Percentiles rank a stretch among this genome's conserved stretches.
Evolutionary conservation across 2,888 invertebrate species (phyloP).

Genomic region (Polydesmus complanatus): DNA sequence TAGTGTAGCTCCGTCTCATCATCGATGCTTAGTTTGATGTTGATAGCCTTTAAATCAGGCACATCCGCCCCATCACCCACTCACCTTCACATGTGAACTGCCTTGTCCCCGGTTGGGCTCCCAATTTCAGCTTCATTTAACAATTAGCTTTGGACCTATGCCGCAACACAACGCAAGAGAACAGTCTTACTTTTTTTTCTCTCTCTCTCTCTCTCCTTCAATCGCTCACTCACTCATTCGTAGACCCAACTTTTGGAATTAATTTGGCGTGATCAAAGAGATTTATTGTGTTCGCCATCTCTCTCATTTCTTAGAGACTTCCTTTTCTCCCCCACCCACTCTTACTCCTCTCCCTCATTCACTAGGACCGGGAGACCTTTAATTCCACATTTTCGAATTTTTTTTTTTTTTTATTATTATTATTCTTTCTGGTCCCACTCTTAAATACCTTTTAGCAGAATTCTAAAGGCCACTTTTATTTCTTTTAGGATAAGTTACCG

Average conservation of each 20-base stretch:
- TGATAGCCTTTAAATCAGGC: background rate
- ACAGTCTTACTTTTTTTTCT: background rate
- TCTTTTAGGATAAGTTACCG: background rate
- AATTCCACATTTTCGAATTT: background rate
- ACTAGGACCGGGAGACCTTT: too few species aligned
- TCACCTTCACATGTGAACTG: background rate
- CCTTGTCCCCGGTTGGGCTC: constrained; percentile 1
- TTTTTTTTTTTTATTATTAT: background rate
- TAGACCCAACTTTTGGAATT: constrained; percentile 6
- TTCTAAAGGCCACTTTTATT: background rate
- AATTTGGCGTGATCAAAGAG: constrained; percentile 16
- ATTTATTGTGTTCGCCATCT: constrained; percentile 13
- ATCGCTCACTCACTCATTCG: too few species aligned
- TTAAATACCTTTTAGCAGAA: background rate
- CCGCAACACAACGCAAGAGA: background rate
- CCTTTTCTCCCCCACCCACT: too few species aligned
- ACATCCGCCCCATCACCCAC: background rate
- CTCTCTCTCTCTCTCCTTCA: background rate
- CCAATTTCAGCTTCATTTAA: constrained; percentile 14
- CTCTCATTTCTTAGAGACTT: too few species aligned
- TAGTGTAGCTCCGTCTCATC: background rate
- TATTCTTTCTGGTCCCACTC: background rate
- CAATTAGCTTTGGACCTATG: constrained; percentile 12
- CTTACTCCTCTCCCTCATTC: too few species aligned
- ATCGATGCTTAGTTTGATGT: background rate